Base-by-base conservation (phyloP, 2,888 invertebrate genomes). In the Sinhomidia bicolor region DNA sequence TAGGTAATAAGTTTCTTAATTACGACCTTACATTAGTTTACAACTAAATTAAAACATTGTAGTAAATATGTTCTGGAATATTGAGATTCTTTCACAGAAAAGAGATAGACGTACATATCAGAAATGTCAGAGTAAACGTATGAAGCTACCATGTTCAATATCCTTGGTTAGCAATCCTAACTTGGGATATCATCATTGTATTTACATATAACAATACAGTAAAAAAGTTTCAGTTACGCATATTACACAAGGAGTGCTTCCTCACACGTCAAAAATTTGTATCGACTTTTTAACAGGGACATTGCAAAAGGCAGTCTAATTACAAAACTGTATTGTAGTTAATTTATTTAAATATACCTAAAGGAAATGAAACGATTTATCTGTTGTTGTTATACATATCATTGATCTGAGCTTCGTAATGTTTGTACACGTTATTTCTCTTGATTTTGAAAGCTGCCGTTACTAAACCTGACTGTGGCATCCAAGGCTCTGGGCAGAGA, bases 361-460 rank as follows among this genome's bases (percentile, higher is more conserved):
- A 36, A 23, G 9, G 57, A 41, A 10, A 4, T 26, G 29, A 4
- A 29, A 26, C 6, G 26, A n/a, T 51, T 83, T 83, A 83, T 83
- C 83, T 79, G 14, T 54, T 60, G 32, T 20, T 47, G 41, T 82
- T 79, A 54, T 94, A 94, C 93, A 94, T 93, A 41, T 92, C 90
- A 26, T 93, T 92, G 76, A 95, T 94, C 84, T 94, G 94, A 32
- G 93, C 91, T 89, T 93, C 92, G 92, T 94, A 95, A 60, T 93
- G 92, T 51, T 93, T 93, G 90, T 94, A 94, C 85, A 95, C 94
- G 90, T 93, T 93, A 92, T 94, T 94, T 51, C 95, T 93, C 92
- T 94, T 94, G 90, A 95, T 93, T 92, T 95, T 95, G 92, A 94
- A 94, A n/a, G 95, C 94, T 89, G 95, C 95, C 1, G 95, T 95